Evolutionary conservation across 2,113 vertebrate genomes (phyloP).

Genomic region (Hippocampus guttulatus): DNA sequence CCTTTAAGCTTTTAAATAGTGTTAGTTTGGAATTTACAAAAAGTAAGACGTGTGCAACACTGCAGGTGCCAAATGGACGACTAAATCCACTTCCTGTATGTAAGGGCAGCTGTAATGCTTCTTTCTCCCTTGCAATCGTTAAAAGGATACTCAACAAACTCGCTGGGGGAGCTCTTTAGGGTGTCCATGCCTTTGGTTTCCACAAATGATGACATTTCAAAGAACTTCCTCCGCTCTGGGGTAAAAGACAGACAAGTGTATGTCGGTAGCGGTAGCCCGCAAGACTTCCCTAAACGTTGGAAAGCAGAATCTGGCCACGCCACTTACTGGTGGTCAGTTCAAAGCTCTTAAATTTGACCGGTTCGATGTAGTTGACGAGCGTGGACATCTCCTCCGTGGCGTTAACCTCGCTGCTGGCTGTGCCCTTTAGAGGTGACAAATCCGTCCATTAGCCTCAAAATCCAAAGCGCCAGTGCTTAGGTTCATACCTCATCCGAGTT

Average conservation of each 20-base stretch:
- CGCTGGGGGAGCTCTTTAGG: slow-evolving; percentile 78
- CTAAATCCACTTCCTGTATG: too few relatives aligned
- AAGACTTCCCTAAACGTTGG: background rate
- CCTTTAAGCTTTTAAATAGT: background rate
- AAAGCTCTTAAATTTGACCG: slow-evolving; percentile 88
- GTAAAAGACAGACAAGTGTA: background rate
- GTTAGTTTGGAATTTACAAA: background rate
- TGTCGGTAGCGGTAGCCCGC: background rate
- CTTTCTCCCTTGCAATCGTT: too few relatives aligned
- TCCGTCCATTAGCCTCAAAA: slow-evolving; percentile 22
- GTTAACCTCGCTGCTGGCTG: slow-evolving; percentile 85
- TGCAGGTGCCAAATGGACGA: too few relatives aligned
- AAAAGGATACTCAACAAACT: slow-evolving; percentile 89
- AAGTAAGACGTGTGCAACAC: too few relatives aligned
- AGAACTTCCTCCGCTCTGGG: slow-evolving; percentile 81
- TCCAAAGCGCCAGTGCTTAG: background rate
- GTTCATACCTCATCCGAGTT: slow-evolving; percentile 79
- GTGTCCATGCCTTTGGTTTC: slow-evolving; percentile 89
- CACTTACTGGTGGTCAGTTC: slow-evolving; percentile 81
- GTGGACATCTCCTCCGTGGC: slow-evolving; percentile 92
- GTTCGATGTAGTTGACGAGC: slow-evolving; percentile 86
- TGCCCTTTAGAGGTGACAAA: slow-evolving; percentile 71
- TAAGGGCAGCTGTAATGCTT: too few relatives aligned
- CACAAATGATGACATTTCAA: slow-evolving; percentile 90
- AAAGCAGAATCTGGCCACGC: background rate